These are phyloP conservation scores for Sebastes steindachneri DNA, from an alignment of 2,797 vertebrate genomes.

Conservation along the genomic window DNA sequence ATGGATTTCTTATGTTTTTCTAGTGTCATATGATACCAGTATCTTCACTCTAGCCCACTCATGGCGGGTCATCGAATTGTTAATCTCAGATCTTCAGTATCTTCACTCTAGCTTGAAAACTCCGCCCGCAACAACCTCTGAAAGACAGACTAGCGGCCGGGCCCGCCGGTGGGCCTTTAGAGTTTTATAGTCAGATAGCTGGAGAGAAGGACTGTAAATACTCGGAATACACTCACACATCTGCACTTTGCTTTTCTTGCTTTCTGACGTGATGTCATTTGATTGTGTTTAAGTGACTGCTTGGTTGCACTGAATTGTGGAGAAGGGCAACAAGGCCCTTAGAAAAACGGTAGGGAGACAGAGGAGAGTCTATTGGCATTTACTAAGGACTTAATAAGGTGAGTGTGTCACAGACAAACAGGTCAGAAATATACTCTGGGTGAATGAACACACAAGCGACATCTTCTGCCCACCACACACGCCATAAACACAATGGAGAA, in stretches of 20 bases:
- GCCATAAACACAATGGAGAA: not conserved
- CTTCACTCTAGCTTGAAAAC: too few relatives aligned
- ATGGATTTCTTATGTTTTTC: too few relatives aligned
- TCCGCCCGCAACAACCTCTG: too few relatives aligned
- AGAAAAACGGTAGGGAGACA: constrained; percentile 24
- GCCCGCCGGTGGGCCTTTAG: too few relatives aligned
- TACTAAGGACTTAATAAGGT: constrained; percentile 71
- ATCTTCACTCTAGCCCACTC: too few relatives aligned
- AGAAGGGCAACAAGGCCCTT: constrained; percentile 17
- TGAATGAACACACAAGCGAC: constrained; percentile 3
- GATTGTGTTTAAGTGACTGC: not conserved
- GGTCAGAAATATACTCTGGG: constrained; percentile 21
- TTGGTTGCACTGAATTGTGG: constrained; percentile 13
- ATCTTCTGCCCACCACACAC: not conserved
- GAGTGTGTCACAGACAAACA: constrained; percentile 50
- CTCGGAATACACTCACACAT: not conserved
- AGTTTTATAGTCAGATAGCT: not conserved
- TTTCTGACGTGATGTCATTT: constrained; percentile 2
- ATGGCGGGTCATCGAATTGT: too few relatives aligned
- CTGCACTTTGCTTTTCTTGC: not conserved
- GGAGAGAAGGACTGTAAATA: not conserved
- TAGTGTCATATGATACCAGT: too few relatives aligned
- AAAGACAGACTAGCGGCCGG: too few relatives aligned
- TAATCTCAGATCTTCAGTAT: too few relatives aligned
- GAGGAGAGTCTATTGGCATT: constrained; percentile 62